Evolutionary conservation across 2,113 vertebrate species (phyloP).

Genomic region (Gasterosteus nipponicus): DNA sequence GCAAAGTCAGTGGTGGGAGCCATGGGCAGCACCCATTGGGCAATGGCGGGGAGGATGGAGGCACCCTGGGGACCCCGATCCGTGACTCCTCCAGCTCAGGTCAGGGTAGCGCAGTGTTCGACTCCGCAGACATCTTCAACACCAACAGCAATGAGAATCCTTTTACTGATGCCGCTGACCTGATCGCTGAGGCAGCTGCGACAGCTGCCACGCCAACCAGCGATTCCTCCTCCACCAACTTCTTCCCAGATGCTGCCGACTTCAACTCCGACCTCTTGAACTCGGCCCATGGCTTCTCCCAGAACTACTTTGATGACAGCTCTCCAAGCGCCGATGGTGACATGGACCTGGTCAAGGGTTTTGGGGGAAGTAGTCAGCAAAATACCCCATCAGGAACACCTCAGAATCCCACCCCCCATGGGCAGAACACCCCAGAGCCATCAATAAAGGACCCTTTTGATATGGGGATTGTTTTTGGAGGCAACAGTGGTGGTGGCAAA

Average conservation of each 20-base stretch:
- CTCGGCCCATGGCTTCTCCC: constrained; percentile 90
- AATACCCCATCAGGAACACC: constrained; percentile 83
- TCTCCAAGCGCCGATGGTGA: constrained; percentile 95
- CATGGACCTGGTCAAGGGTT: constrained; percentile 92
- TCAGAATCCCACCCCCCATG: constrained; percentile 82
- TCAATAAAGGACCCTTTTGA: constrained; percentile 84
- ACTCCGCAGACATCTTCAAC: constrained; percentile 95
- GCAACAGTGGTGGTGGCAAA: constrained; percentile 79
- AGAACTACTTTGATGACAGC: constrained; percentile 94
- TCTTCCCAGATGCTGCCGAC: constrained; percentile 92
- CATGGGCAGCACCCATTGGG: constrained; percentile 79
- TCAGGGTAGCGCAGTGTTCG: constrained; percentile 95
- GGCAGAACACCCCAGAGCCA: constrained; percentile 83
- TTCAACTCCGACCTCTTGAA: constrained; percentile 93
- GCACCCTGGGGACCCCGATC: constrained; percentile 91
- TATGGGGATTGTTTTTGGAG: constrained; percentile 79
- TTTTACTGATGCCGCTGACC: constrained; percentile 92
- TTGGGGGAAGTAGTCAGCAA: constrained; percentile 83
- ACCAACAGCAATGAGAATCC: constrained; percentile 92
- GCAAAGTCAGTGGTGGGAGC: constrained; percentile 82
- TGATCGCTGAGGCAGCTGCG: constrained; percentile 92
- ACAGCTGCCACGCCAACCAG: constrained; percentile 91
- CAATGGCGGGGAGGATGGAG: constrained; percentile 87
- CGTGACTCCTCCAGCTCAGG: constrained; percentile 96
- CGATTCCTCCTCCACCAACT: constrained; percentile 93